phyloP scores from a whole-genome alignment of 2,113 vertebrate genomes.

The Callipepla californica region DNA sequence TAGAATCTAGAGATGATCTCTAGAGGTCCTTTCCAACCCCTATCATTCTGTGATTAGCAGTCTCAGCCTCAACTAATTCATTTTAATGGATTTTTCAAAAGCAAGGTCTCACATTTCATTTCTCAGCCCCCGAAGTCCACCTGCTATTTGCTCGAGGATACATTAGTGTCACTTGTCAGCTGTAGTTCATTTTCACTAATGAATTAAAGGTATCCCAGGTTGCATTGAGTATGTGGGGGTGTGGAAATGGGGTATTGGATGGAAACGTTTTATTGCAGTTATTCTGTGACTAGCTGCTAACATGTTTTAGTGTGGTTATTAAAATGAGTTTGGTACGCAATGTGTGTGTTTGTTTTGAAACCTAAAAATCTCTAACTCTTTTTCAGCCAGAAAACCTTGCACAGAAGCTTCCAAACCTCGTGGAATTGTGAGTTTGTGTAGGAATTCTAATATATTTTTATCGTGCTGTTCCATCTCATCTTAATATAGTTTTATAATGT shows the following conservation, averaged over 20 bases:
- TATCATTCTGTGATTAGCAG: not conserved
- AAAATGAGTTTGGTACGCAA: slow-evolving; percentile 23
- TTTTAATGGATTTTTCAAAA: slow-evolving; percentile 6
- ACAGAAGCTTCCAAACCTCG: slow-evolving; percentile 97
- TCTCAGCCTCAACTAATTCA: not conserved
- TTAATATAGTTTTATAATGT: slow-evolving; percentile 22
- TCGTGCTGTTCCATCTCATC: slow-evolving; percentile 20
- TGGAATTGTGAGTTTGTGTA: slow-evolving; percentile 92
- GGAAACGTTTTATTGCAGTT: not conserved
- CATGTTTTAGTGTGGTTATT: not conserved
- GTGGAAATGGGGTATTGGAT: not conserved
- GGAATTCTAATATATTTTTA: slow-evolving; percentile 36
- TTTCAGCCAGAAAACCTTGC: slow-evolving; percentile 96
- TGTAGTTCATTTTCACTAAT: not conserved
- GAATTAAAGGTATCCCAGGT: not conserved
- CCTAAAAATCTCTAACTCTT: slow-evolving; percentile 74
- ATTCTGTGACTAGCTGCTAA: slow-evolving; percentile 5
- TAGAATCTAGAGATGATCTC: no score
- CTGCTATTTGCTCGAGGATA: not conserved
- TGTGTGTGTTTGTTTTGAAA: slow-evolving; percentile 59
- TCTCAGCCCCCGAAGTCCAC: not conserved
- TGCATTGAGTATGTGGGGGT: not conserved
- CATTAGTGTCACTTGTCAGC: not conserved
- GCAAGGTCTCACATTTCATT: not conserved
- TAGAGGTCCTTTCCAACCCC: no score